Percentiles rank a stretch among this genome's conserved stretches.
These are phyloP conservation scores for Drosophila formosana DNA, from an alignment of 2,888 invertebrate species.

Conservation along the genomic window DNA sequence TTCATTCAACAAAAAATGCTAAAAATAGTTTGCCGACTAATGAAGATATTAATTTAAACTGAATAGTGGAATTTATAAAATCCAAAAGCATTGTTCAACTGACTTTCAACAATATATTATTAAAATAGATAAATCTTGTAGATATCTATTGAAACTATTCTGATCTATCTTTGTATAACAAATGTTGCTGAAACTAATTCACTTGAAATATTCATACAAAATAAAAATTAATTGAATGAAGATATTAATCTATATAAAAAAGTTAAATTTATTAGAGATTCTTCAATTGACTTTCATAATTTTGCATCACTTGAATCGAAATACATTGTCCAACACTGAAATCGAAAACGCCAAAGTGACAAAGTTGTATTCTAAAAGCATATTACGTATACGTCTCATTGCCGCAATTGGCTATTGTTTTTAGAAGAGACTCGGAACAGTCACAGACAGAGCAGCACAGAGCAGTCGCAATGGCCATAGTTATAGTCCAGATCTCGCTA, in stretches of 20 bases:
- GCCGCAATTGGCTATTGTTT: conserved; percentile 56
- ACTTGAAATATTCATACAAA: no score
- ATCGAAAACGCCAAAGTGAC: conserved; percentile 8
- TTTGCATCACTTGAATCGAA: neutral
- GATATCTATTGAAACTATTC: no score
- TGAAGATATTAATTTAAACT: no score
- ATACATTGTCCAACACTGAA: conserved; percentile 23
- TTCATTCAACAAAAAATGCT: no score
- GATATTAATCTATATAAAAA: no score
- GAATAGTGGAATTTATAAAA: neutral
- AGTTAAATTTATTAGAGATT: neutral
- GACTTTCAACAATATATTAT: neutral
- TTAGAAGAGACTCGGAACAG: conserved; percentile 34
- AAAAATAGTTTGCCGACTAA: no score
- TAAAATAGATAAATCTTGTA: no score
- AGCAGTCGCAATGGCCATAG: conserved; percentile 19
- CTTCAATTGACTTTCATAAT: neutral
- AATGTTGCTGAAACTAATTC: no score
- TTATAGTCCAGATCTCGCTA: conserved; percentile 27
- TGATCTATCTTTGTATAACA: no score
- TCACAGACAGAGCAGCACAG: conserved; percentile 11
- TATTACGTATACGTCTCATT: conserved; percentile 61
- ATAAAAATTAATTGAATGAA: no score
- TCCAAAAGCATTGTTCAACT: neutral
- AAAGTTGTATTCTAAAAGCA: conserved; percentile 16